Percentiles rank a stretch among this genome's conserved stretches.
These are phyloP conservation scores for Gortyna flavago DNA, from an alignment of 2,888 invertebrate species.

Conservation along the genomic window DNA sequence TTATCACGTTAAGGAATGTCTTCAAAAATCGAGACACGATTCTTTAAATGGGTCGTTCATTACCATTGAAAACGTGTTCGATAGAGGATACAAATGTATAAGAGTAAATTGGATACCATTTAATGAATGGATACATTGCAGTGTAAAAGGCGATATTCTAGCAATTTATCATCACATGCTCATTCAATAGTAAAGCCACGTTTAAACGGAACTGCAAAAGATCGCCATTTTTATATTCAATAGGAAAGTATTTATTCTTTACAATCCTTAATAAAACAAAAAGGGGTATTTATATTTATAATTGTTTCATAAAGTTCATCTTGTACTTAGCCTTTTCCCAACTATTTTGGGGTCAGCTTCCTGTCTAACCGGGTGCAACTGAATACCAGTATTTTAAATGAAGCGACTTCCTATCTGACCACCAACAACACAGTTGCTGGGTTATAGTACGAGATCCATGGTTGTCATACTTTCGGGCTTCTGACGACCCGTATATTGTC, in stretches of 20 bases:
- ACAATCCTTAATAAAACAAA: neutral
- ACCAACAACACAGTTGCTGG: too few relatives aligned
- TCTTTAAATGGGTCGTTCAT: constrained; percentile 19
- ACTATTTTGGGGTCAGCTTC: too few relatives aligned
- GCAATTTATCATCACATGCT: constrained; percentile 25
- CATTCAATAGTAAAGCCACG: constrained; percentile 1
- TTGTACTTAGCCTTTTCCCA: too few relatives aligned
- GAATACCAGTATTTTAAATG: too few relatives aligned
- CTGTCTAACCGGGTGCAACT: too few relatives aligned
- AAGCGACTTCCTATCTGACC: too few relatives aligned
- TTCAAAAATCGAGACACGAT: constrained; percentile 1
- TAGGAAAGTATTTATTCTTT: neutral
- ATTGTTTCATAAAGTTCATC: too few relatives aligned
- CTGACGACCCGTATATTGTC: too few relatives aligned
- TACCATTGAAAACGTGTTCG: constrained; percentile 24
- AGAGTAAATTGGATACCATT: constrained; percentile 4
- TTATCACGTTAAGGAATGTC: neutral
- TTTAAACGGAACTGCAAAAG: neutral
- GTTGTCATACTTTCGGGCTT: too few relatives aligned
- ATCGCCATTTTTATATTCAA: neutral
- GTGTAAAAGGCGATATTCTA: neutral
- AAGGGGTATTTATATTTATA: too few relatives aligned
- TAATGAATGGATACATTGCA: constrained; percentile 17
- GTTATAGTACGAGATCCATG: too few relatives aligned
- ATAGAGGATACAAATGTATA: neutral